A percentile compares a stretch with the other conserved stretches of the same genome.
Evolutionary conservation across 2,888 invertebrate species (phyloP).

Genomic region (Drosophila fungiperda): DNA sequence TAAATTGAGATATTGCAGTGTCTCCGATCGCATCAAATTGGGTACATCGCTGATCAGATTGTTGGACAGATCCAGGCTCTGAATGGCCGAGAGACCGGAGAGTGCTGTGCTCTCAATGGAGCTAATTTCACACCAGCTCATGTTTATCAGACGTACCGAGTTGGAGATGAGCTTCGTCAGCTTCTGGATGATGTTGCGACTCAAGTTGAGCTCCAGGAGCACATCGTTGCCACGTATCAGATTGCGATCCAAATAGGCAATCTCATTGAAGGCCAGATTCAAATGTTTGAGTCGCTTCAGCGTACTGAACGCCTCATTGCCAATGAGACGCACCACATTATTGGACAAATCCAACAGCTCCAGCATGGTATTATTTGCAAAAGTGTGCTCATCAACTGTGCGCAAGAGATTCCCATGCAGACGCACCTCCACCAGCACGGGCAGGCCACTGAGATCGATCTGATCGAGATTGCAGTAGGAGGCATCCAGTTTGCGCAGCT

Average conservation of each 20-base stretch:
- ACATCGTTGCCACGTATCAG: slow-evolving; percentile 88
- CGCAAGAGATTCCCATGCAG: slow-evolving; percentile 89
- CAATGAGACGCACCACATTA: slow-evolving; percentile 88
- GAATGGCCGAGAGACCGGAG: slow-evolving; percentile 87
- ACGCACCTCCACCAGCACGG: slow-evolving; percentile 87
- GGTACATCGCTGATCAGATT: slow-evolving; percentile 89
- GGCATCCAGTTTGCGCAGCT: slow-evolving; percentile 87
- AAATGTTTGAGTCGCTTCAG: slow-evolving; percentile 87
- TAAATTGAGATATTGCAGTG: slow-evolving; percentile 87
- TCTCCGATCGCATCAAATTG: slow-evolving; percentile 87
- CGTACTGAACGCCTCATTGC: slow-evolving; percentile 87
- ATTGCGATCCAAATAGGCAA: slow-evolving; percentile 87
- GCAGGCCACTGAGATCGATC: slow-evolving; percentile 88
- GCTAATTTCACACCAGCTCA: slow-evolving; percentile 89
- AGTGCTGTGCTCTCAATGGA: slow-evolving; percentile 86
- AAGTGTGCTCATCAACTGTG: slow-evolving; percentile 86
- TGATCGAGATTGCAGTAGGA: slow-evolving; percentile 88
- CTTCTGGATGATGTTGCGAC: slow-evolving; percentile 88
- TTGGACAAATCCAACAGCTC: slow-evolving; percentile 88
- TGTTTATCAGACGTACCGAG: slow-evolving; percentile 87
- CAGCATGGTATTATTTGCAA: slow-evolving; percentile 87
- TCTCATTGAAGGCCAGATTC: slow-evolving; percentile 90
- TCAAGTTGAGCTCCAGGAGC: slow-evolving; percentile 88
- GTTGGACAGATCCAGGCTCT: slow-evolving; percentile 88
- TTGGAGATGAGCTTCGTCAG: slow-evolving; percentile 87